These are phyloP conservation scores for Platichthys flesus DNA, from an alignment of 2,113 vertebrate genomes.

Conservation along the genomic window DNA sequence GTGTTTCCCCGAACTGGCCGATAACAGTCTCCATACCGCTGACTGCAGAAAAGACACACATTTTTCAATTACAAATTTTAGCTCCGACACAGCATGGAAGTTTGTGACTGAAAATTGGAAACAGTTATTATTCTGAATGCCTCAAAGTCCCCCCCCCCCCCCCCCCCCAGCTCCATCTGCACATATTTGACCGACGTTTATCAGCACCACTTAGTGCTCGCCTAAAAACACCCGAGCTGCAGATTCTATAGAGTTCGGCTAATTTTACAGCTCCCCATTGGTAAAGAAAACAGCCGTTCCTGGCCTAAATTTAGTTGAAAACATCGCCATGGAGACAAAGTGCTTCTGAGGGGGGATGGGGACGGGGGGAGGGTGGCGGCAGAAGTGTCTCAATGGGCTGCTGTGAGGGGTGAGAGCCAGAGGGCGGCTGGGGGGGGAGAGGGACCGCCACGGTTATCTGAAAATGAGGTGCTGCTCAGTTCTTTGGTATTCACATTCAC, in stretches of 20 bases:
- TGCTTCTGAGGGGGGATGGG: slow-evolving; percentile 48
- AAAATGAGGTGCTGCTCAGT: slow-evolving; percentile 54
- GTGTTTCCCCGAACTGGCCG: slow-evolving; percentile 88
- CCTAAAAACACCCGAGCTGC: slow-evolving; percentile 12
- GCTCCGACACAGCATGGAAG: slow-evolving; percentile 25
- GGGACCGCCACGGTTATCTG: slow-evolving; percentile 55
- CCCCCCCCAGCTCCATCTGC: neutral
- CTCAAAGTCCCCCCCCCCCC: neutral
- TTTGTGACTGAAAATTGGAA: slow-evolving; percentile 36
- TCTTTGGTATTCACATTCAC: slow-evolving; percentile 49
- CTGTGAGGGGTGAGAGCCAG: slow-evolving; percentile 53
- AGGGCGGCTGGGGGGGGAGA: slow-evolving; percentile 39
- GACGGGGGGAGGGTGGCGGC: slow-evolving; percentile 36
- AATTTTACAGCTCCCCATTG: slow-evolving; percentile 36
- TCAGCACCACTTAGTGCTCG: slow-evolving; percentile 35
- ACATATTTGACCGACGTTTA: slow-evolving; percentile 31
- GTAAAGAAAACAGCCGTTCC: slow-evolving; percentile 25
- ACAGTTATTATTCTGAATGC: slow-evolving; percentile 29
- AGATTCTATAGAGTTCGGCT: slow-evolving; percentile 28
- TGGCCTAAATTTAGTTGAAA: slow-evolving; percentile 60
- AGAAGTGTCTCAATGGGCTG: slow-evolving; percentile 58
- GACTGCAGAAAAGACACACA: slow-evolving; percentile 77
- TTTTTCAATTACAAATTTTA: slow-evolving; percentile 33
- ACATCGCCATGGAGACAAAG: slow-evolving; percentile 73
- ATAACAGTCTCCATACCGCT: slow-evolving; percentile 82